These are phyloP conservation scores for Cheilosia urbana DNA, from an alignment of 2,888 invertebrate species.

Conservation along the genomic window DNA sequence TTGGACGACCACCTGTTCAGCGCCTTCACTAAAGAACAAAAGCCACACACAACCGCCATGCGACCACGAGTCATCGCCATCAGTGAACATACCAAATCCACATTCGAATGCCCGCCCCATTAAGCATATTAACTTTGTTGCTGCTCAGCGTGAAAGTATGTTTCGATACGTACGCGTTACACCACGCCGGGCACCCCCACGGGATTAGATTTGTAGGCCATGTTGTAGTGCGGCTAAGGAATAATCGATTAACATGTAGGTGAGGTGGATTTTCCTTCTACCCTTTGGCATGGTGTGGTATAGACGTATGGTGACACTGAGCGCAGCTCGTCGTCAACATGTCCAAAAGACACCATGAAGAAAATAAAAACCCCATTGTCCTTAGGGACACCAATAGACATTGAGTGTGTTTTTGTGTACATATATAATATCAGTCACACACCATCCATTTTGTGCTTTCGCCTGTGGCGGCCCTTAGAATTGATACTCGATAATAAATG, in stretches of 20 bases:
- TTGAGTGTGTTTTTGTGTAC: conserved; percentile 2
- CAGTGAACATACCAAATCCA: conserved; percentile 44
- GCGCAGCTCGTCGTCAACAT: conserved; percentile 52
- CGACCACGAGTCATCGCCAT: conserved; percentile 17
- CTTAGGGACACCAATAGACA: conserved; percentile 58
- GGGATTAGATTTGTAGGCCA: conserved; percentile 16
- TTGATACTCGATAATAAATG: conserved; percentile 65
- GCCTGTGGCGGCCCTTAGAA: conserved; percentile 30
- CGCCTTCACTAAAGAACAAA: conserved; percentile 42
- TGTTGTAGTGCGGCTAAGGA: conserved; percentile 17
- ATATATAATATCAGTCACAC: conserved; percentile 27
- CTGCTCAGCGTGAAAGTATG: conserved; percentile 22
- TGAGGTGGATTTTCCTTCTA: conserved; percentile 11
- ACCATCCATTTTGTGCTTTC: conserved; percentile 30
- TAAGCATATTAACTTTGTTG: conserved; percentile 54
- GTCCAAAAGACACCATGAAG: conserved; percentile 50
- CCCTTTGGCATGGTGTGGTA: conserved; percentile 28
- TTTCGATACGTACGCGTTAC: background rate
- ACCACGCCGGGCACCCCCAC: background rate
- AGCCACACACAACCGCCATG: conserved; percentile 24
- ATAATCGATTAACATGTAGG: conserved; percentile 65
- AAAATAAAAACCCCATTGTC: conserved; percentile 50
- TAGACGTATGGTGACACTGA: conserved; percentile 19
- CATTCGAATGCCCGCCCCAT: conserved; percentile 46
- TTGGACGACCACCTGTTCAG: background rate